These are phyloP conservation scores for Hypotaenidia okinawae DNA, from an alignment of 2,797 vertebrate genomes.

Conservation along the genomic window DNA sequence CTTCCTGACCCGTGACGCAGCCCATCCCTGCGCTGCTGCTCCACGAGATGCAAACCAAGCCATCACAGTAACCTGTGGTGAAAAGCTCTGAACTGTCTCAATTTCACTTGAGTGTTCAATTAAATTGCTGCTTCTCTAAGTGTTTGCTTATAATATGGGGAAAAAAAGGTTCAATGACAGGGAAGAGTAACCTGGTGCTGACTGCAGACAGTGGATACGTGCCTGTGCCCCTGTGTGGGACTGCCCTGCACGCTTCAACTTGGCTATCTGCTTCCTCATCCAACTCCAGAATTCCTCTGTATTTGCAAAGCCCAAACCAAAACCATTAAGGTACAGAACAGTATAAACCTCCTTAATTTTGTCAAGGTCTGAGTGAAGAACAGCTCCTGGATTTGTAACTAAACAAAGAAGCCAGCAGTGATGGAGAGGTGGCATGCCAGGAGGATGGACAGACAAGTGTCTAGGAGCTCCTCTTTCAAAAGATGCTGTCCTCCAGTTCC, in stretches of 20 bases:
- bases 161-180: neutral
- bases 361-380: neutral
- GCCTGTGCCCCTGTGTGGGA: neutral
- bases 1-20: neutral
- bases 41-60: neutral
- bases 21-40: neutral
- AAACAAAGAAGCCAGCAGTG: neutral
- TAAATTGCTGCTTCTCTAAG: neutral
- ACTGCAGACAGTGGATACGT: neutral
- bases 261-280: neutral
- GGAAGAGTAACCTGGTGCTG: neutral
- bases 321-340: neutral
- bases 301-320: neutral
- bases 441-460: neutral
- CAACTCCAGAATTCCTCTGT: neutral
- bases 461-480: neutral
- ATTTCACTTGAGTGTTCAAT: fast-evolving
- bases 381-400: neutral
- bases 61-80: too few species aligned
- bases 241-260: neutral
- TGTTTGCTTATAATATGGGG: neutral
- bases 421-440: neutral
- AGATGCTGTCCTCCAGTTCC: neutral
- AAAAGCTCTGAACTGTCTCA: neutral
- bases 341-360: neutral